Percentiles rank a stretch among this genome's conserved stretches.
These are phyloP conservation scores for Axinella damicornis DNA, from an alignment of 37 sponge, comb jelly and placozoan species.

Conservation along the genomic window DNA sequence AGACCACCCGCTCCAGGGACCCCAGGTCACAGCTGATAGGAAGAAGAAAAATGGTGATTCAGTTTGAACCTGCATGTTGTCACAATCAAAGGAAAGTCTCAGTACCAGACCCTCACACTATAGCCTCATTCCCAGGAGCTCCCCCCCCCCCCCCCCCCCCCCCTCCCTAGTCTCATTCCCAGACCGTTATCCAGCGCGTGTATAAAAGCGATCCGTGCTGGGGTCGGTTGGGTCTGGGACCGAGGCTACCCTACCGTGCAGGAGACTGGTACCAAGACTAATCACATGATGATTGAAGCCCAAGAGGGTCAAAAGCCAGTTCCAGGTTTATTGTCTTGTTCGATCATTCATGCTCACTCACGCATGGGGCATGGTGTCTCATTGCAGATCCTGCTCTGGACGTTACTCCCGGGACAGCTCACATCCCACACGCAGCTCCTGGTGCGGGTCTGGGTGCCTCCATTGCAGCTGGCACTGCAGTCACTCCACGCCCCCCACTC, in stretches of 20 bases:
- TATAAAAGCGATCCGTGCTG: no score
- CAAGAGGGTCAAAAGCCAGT: no score
- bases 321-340: background rate
- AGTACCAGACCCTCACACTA: no score
- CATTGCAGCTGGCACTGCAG: slow-evolving; percentile 56
- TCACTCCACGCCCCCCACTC: slow-evolving; percentile 51
- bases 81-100: background rate
- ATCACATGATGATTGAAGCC: no score
- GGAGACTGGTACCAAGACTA: no score
- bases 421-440: slow-evolving; percentile 5
- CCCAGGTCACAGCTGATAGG: slow-evolving; percentile 6
- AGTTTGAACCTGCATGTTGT: background rate
- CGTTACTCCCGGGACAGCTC: slow-evolving; percentile 24
- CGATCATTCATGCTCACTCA: no score
- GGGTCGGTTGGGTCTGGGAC: no score
- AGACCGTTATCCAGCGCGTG: no score
- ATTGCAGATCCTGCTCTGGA: slow-evolving; percentile 35
- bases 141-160: no score
- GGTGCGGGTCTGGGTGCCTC: slow-evolving; percentile 1
- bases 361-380: slow-evolving; percentile 31
- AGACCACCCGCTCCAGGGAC: slow-evolving; percentile 55
- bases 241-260: no score
- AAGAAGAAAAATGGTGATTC: background rate
- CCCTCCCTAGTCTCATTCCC: no score
- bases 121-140: no score